These are phyloP conservation scores for Ceriagrion tenellum DNA, from an alignment of 2,888 invertebrate genomes.

Conservation along the genomic window DNA sequence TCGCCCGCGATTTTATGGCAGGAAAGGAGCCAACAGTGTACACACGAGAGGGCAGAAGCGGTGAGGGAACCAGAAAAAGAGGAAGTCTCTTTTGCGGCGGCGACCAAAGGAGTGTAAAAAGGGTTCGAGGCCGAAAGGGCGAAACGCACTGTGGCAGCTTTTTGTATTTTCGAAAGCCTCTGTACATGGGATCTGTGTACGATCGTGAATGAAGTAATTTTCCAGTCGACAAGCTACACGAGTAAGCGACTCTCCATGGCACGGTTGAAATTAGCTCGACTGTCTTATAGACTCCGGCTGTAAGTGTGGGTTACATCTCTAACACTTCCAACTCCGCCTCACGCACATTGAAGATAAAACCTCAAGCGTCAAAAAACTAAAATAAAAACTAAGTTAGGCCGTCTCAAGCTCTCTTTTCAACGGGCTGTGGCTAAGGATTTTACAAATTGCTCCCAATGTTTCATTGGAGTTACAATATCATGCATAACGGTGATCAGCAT, in stretches of 20 bases:
- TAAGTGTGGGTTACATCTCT: too few relatives aligned
- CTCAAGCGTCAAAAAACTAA: too few relatives aligned
- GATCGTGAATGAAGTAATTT: background rate
- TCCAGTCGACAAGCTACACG: background rate
- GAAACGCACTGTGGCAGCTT: background rate
- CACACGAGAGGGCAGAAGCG: background rate
- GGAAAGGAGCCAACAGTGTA: background rate
- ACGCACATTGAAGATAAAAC: too few relatives aligned
- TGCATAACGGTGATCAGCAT: too few relatives aligned
- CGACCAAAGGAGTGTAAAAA: slow-evolving; percentile 40
- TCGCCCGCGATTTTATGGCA: slow-evolving; percentile 49
- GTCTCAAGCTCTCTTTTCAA: too few relatives aligned
- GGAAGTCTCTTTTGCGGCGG: slow-evolving; percentile 36
- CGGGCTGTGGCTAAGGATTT: too few relatives aligned
- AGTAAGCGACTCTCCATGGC: background rate
- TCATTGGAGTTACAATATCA: too few relatives aligned
- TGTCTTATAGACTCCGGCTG: too few relatives aligned
- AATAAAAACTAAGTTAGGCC: too few relatives aligned
- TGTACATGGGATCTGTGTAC: background rate
- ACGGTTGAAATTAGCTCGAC: too few relatives aligned
- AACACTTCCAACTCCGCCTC: too few relatives aligned
- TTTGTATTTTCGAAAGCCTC: background rate
- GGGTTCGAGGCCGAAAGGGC: slow-evolving; percentile 9
- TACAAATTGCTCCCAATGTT: too few relatives aligned
- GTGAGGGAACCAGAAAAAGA: background rate